A percentile compares a stretch with the other conserved stretches of the same genome.
phyloP scores from a whole-genome alignment of 2,888 invertebrate genomes.

The Flabesymbios commensalis region DNA sequence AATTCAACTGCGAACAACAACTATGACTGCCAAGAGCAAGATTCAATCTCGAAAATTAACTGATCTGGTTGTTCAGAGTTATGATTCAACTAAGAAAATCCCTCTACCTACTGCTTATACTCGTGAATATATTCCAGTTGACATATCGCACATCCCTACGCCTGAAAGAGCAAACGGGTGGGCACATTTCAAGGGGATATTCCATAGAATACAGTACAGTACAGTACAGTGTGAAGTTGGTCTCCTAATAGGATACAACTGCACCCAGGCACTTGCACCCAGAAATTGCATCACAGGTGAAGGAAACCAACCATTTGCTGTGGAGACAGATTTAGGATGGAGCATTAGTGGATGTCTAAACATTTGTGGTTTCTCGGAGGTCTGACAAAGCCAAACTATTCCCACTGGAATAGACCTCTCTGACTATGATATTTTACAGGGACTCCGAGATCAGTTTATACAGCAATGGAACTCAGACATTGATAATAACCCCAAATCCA shows the following conservation, averaged over 20 bases:
- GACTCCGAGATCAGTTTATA: too few species aligned
- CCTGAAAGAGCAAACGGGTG: conserved; percentile 26
- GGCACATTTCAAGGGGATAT: conserved; percentile 28
- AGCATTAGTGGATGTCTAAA: too few species aligned
- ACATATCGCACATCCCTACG: conserved; percentile 37
- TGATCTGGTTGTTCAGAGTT: conserved; percentile 25
- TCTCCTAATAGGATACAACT: conserved; percentile 36
- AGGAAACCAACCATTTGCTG: too few species aligned
- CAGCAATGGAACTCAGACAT: too few species aligned
- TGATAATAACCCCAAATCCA: too few species aligned
- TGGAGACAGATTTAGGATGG: too few species aligned
- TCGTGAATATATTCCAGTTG: conserved; percentile 27
- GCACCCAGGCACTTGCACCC: conserved; percentile 32
- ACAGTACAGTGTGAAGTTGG: conserved; percentile 28
- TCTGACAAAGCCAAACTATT: too few species aligned
- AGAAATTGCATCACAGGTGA: too few species aligned
- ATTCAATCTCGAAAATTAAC: conserved; percentile 6
- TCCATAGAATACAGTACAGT: conserved; percentile 19
- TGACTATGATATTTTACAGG: too few species aligned
- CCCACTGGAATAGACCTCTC: too few species aligned
- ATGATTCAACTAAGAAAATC: conserved; percentile 13
- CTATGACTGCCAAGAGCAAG: conserved; percentile 19
- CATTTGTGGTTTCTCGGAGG: too few species aligned
- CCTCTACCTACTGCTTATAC: conserved; percentile 29
- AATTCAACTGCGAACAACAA: conserved; percentile 26